These are phyloP conservation scores for Drosophila nigritarsus DNA, from an alignment of 2,888 invertebrate species.

Conservation along the genomic window DNA sequence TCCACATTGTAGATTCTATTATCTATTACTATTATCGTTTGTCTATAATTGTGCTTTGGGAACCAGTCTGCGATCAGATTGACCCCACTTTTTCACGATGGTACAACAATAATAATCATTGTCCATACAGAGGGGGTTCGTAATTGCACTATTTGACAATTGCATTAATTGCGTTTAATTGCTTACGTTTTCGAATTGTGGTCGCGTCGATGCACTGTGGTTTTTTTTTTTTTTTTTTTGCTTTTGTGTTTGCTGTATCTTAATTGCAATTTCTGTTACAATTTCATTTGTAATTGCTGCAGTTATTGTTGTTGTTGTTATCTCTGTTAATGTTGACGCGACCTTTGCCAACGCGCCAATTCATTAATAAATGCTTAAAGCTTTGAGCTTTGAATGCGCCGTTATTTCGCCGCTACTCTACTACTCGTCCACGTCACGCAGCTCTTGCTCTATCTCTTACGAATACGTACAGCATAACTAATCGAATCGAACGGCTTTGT, in stretches of 20 bases:
- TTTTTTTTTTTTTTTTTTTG: constrained; percentile 33
- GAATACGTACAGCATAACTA: background rate
- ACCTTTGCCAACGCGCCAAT: constrained; percentile 52
- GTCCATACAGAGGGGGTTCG: constrained; percentile 1
- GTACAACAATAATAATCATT: background rate
- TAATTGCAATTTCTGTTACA: constrained; percentile 74
- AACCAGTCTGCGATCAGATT: constrained; percentile 2
- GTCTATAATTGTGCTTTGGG: constrained; percentile 2
- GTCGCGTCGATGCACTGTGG: constrained; percentile 25
- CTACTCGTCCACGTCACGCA: constrained; percentile 29
- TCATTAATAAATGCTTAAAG: constrained; percentile 47
- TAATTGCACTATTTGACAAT: constrained; percentile 71
- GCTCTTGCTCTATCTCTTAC: background rate
- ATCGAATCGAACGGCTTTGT: constrained; percentile 23
- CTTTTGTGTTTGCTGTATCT: constrained; percentile 39
- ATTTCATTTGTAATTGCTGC: constrained; percentile 61
- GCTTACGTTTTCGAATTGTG: constrained; percentile 61
- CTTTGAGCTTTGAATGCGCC: constrained; percentile 25
- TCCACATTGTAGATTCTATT: background rate
- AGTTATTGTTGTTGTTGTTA: constrained; percentile 15
- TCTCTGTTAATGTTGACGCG: constrained; percentile 18
- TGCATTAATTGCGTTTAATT: constrained; percentile 76
- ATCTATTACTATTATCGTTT: background rate
- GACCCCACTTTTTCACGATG: constrained; percentile 4
- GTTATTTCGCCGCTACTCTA: constrained; percentile 26